phyloP scores from a whole-genome alignment of 2,113 vertebrate species.

The Piaya cayana region DNA sequence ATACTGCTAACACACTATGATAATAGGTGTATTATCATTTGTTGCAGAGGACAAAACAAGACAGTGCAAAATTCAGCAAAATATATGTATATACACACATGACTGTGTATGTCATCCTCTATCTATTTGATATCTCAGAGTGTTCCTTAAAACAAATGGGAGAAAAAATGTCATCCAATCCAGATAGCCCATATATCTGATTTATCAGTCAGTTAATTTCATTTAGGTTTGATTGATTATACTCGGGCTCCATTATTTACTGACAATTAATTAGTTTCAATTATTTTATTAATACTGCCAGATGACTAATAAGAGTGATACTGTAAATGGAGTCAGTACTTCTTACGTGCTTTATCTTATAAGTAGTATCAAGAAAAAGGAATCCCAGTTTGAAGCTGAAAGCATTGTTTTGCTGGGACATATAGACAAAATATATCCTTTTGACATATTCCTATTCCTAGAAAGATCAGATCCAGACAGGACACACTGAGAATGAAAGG shows the following conservation, averaged over 20 bases:
- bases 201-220: neutral
- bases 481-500: neutral
- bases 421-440: neutral
- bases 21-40: neutral
- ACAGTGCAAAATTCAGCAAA: neutral
- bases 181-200: neutral
- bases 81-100: too few species aligned
- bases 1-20: fast-evolving
- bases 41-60: neutral
- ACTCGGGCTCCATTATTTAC: neutral
- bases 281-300: neutral
- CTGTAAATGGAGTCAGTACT: neutral
- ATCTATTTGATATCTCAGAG: neutral
- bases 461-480: neutral
- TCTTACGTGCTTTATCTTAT: neutral
- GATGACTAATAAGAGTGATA: neutral
- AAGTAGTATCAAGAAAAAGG: neutral
- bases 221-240: neutral
- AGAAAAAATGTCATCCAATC: neutral
- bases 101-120: neutral
- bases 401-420: neutral
- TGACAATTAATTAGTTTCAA: neutral
- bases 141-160: neutral
- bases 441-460: neutral
- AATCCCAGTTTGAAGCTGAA: neutral